Conservation (phyloP, 2,797 vertebrate species). For the Pangasius mekongensis region DNA sequence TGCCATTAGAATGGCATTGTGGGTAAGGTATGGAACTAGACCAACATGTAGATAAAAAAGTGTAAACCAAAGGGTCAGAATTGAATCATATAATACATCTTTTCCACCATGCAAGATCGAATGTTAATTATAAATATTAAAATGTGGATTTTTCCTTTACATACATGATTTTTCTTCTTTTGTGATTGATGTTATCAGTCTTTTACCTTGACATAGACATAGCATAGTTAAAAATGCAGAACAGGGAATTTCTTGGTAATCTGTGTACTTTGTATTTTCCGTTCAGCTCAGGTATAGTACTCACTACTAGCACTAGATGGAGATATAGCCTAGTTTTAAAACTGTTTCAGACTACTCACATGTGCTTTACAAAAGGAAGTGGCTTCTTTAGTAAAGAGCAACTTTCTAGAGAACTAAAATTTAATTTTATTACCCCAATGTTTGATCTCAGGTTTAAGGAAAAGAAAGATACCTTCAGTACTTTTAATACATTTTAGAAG, state of each 20-base stretch:
- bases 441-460: conserved; percentile 14
- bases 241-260: neutral
- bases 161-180: neutral
- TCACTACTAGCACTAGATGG: conserved; percentile 68
- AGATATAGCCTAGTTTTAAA: conserved; percentile 58
- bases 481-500: neutral
- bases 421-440: neutral
- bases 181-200: neutral
- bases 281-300: neutral
- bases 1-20: neutral
- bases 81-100: neutral
- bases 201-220: neutral
- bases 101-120: neutral
- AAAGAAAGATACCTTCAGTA: neutral
- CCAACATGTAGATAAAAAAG: neutral
- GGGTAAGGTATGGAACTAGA: neutral
- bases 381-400: neutral
- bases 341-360: neutral
- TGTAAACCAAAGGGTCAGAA: neutral
- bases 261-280: neutral
- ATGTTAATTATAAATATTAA: neutral
- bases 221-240: neutral
- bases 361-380: neutral
- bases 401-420: neutral
- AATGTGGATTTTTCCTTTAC: neutral